Conservation (phyloP, 2,888 invertebrate species). For the Eudemis profundana region DNA sequence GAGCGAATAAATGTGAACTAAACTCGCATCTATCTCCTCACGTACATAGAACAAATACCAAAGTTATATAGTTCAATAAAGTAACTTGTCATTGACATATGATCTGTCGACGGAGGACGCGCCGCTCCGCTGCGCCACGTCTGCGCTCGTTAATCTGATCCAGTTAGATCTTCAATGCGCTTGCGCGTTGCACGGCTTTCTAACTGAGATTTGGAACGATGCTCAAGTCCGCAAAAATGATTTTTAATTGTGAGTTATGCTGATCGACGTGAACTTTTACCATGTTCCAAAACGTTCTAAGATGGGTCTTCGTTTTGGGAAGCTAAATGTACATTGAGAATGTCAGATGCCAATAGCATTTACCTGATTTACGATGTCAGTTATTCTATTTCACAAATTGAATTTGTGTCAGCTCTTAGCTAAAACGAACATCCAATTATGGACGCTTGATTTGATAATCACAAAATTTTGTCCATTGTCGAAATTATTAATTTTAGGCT, state of each 20-base stretch:
- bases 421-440: too few relatives aligned
- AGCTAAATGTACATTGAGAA: not conserved
- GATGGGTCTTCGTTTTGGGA: not conserved
- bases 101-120: conserved; percentile 32
- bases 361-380: too few relatives aligned
- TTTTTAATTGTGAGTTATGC: conserved; percentile 14
- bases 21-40: too few relatives aligned
- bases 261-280: conserved; percentile 25
- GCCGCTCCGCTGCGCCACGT: conserved; percentile 21
- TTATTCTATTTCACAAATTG: too few relatives aligned
- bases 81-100: conserved; percentile 26
- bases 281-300: not conserved
- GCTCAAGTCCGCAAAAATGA: conserved; percentile 4
- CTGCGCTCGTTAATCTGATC: conserved; percentile 39
- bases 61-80: conserved; percentile 24
- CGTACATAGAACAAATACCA: not conserved
- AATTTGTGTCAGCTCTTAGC: too few relatives aligned
- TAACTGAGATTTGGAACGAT: conserved; percentile 29
- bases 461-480: too few relatives aligned
- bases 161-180: conserved; percentile 34
- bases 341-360: too few relatives aligned
- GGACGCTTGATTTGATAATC: too few relatives aligned
- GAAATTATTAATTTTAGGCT: too few relatives aligned
- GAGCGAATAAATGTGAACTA: too few relatives aligned
- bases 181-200: conserved; percentile 19